These are phyloP conservation scores for Philereme transversata DNA, from an alignment of 2,888 invertebrate species.

Conservation along the genomic window DNA sequence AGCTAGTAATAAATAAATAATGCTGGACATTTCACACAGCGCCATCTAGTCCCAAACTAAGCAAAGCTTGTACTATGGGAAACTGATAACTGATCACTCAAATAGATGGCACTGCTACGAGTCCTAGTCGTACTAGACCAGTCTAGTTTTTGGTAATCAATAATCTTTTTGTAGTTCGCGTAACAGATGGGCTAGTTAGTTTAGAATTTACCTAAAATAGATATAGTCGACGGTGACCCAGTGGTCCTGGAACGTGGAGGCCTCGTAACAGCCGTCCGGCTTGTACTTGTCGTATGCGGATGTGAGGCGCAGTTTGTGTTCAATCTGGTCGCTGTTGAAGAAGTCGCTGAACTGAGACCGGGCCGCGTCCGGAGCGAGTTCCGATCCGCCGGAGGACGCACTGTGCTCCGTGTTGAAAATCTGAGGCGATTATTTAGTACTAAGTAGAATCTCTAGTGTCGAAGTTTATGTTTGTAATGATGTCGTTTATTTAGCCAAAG, in stretches of 20 bases:
- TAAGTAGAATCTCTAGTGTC: no score
- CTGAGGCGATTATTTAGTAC: constrained; percentile 38
- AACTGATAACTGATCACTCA: no score
- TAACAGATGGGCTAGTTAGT: no score
- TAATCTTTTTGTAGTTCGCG: neutral
- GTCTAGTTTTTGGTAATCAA: no score
- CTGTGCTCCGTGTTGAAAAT: constrained; percentile 62
- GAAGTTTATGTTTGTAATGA: no score
- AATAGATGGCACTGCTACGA: no score
- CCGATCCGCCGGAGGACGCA: neutral
- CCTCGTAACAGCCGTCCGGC: constrained; percentile 76
- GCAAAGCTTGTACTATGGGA: no score
- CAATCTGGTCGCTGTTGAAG: constrained; percentile 85
- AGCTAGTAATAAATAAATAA: no score
- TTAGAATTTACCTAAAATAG: constrained; percentile 86
- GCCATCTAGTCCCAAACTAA: no score
- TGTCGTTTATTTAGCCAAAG: no score
- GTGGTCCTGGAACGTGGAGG: constrained; percentile 89
- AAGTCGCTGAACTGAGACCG: constrained; percentile 49
- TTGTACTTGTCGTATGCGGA: constrained; percentile 87
- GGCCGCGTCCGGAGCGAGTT: neutral
- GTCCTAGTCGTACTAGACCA: no score
- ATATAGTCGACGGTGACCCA: constrained; percentile 96
- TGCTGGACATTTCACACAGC: no score
- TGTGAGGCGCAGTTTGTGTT: constrained; percentile 86